Conservation (phyloP, 2,888 invertebrate species). For the Pecten maximus region DNA sequence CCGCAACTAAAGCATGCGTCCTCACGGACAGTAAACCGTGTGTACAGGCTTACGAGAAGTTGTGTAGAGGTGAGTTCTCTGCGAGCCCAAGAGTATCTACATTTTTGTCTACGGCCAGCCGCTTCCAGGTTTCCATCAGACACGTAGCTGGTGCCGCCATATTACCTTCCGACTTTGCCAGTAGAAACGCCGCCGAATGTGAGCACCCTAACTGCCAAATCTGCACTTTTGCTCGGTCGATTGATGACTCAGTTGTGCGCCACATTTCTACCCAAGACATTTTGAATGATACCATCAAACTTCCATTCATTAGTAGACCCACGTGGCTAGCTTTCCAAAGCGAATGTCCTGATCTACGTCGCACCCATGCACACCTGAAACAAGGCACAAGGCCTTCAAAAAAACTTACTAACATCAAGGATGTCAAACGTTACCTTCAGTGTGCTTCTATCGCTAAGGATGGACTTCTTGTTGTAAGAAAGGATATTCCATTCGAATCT, state of each 20-base stretch:
- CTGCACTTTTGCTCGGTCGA: slow-evolving; percentile 46
- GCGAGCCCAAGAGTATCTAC: slow-evolving; percentile 55
- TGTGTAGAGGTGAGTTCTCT: slow-evolving; percentile 60
- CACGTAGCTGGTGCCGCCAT: slow-evolving; percentile 48
- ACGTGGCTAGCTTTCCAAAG: slow-evolving; percentile 55
- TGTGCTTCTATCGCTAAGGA: slow-evolving; percentile 57
- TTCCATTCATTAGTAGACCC: slow-evolving; percentile 55
- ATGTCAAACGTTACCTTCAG: slow-evolving; percentile 58
- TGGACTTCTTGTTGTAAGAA: slow-evolving; percentile 36
- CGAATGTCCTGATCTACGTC: slow-evolving; percentile 58
- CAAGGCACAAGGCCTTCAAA: slow-evolving; percentile 64
- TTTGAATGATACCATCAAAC: too few species aligned
- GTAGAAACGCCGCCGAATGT: slow-evolving; percentile 57
- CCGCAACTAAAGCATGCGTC: slow-evolving; percentile 52
- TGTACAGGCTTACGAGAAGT: slow-evolving; percentile 53
- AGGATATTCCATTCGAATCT: slow-evolving; percentile 45
- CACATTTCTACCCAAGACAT: slow-evolving; percentile 31
- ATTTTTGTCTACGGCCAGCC: slow-evolving; percentile 54
- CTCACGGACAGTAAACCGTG: slow-evolving; percentile 60
- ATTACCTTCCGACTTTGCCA: slow-evolving; percentile 54
- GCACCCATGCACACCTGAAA: slow-evolving; percentile 55
- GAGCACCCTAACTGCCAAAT: slow-evolving; percentile 52
- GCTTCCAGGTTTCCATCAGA: slow-evolving; percentile 46
- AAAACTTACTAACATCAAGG: slow-evolving; percentile 58
- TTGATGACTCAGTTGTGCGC: slow-evolving; percentile 46